These are phyloP conservation scores for Monopis laevigella DNA, from an alignment of 2,888 invertebrate species.

Conservation along the genomic window DNA sequence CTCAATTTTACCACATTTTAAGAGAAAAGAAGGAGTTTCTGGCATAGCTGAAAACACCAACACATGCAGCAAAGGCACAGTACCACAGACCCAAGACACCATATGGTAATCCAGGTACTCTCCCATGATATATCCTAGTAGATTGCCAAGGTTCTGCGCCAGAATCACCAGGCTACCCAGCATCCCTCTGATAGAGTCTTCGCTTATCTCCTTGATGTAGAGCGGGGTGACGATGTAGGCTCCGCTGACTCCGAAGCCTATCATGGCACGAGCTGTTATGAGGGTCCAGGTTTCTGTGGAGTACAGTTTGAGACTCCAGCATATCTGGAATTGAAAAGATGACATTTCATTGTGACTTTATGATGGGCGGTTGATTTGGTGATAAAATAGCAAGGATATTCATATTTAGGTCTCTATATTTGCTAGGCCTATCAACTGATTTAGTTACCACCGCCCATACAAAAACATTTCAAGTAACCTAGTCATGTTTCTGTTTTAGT, in stretches of 20 bases:
- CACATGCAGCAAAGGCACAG: slow-evolving; percentile 47
- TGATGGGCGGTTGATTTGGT: too few species aligned
- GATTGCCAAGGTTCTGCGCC: slow-evolving; percentile 50
- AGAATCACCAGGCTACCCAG: slow-evolving; percentile 49
- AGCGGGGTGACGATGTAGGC: slow-evolving; percentile 55
- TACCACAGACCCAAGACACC: slow-evolving; percentile 47
- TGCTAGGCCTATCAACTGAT: too few species aligned
- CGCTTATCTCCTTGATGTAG: slow-evolving; percentile 58
- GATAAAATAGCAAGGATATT: too few species aligned
- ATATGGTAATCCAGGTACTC: slow-evolving; percentile 49
- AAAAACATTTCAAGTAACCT: too few species aligned
- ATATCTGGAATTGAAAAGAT: slow-evolving; percentile 28
- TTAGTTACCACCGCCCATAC: too few species aligned
- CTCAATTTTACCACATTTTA: slow-evolving; percentile 52
- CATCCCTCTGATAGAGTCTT: slow-evolving; percentile 49
- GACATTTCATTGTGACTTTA: too few species aligned
- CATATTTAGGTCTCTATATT: too few species aligned
- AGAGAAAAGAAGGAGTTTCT: slow-evolving; percentile 50
- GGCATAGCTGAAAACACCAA: slow-evolving; percentile 50
- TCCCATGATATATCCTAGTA: slow-evolving; percentile 32
- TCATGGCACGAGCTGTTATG: slow-evolving; percentile 46
- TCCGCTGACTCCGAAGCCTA: slow-evolving; percentile 50
- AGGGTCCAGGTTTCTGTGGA: slow-evolving; percentile 54
- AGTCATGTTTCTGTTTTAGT: too few species aligned
- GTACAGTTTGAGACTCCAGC: slow-evolving; percentile 50